phyloP scores from a whole-genome alignment of 1,140 invertebrate species.

The Papilio aristodemus region DNA sequence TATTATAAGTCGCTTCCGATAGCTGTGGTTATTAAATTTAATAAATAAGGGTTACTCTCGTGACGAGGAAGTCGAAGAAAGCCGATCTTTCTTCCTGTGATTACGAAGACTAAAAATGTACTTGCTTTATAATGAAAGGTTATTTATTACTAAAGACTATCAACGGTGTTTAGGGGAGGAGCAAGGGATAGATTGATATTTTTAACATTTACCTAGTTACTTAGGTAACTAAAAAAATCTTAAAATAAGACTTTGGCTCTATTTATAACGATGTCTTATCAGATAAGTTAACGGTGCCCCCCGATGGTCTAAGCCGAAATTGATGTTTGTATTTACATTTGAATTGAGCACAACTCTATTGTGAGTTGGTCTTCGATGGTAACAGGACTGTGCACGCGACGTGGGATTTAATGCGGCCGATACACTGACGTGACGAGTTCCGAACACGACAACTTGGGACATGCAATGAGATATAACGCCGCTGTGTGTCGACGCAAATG shows the following conservation, averaged over 20 bases:
- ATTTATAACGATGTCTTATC: neutral
- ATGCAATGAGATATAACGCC: slow-evolving; percentile 13
- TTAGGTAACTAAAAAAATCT: no score
- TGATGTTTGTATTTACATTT: slow-evolving; percentile 44
- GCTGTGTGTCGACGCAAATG: neutral
- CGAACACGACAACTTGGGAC: slow-evolving; percentile 11
- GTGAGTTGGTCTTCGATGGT: slow-evolving; percentile 38
- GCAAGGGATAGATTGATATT: no score
- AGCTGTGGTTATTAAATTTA: neutral
- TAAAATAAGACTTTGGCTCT: no score
- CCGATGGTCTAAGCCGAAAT: slow-evolving; percentile 1
- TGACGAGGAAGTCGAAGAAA: neutral
- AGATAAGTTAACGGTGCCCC: slow-evolving; percentile 33
- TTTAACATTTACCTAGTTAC: no score
- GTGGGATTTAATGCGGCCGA: slow-evolving; percentile 17
- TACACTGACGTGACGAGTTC: slow-evolving; percentile 19
- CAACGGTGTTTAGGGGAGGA: no score
- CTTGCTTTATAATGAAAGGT: neutral
- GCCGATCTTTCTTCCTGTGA: slow-evolving; percentile 5
- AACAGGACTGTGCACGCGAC: slow-evolving; percentile 41
- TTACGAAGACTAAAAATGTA: neutral
- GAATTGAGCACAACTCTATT: slow-evolving; percentile 41
- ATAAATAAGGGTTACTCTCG: neutral
- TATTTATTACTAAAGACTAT: neutral
- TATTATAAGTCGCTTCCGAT: neutral